phyloP scores from a whole-genome alignment of 2,888 invertebrate species.

The Bursaphelenchus okinawaensis region DNA sequence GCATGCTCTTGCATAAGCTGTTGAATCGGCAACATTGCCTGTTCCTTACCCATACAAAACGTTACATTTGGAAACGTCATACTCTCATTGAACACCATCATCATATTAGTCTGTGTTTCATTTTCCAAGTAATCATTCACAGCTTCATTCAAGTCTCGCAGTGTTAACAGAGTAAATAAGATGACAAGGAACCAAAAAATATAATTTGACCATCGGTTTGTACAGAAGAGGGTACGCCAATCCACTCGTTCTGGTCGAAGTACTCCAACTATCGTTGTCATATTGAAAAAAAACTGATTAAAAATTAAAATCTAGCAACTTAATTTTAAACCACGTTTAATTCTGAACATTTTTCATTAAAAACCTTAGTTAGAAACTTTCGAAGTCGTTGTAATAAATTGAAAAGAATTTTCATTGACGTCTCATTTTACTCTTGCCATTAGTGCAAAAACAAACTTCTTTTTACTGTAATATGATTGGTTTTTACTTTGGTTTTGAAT shows the following conservation, averaged over 20 bases:
- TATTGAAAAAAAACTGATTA: no score
- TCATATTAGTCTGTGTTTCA: not conserved
- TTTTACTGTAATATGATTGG: no score
- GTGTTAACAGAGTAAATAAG: not conserved
- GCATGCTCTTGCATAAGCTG: not conserved
- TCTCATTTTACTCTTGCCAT: no score
- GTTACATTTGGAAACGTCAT: constrained; percentile 54
- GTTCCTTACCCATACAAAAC: constrained; percentile 38
- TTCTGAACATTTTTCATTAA: no score
- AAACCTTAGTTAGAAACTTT: no score
- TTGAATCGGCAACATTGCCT: not conserved
- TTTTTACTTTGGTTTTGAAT: no score
- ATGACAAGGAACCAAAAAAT: not conserved
- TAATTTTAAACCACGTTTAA: no score
- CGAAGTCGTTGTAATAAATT: no score
- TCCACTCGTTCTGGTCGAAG: not conserved
- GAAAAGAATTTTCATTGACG: no score
- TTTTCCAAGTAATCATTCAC: not conserved
- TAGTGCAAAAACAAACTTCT: no score
- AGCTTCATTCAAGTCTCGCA: not conserved
- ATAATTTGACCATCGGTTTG: not conserved
- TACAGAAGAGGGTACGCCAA: not conserved
- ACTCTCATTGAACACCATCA: constrained; percentile 48
- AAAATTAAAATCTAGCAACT: no score
- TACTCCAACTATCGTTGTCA: not conserved